Conservation (phyloP, 2,113 vertebrate genomes). For the Lagopus muta region DNA sequence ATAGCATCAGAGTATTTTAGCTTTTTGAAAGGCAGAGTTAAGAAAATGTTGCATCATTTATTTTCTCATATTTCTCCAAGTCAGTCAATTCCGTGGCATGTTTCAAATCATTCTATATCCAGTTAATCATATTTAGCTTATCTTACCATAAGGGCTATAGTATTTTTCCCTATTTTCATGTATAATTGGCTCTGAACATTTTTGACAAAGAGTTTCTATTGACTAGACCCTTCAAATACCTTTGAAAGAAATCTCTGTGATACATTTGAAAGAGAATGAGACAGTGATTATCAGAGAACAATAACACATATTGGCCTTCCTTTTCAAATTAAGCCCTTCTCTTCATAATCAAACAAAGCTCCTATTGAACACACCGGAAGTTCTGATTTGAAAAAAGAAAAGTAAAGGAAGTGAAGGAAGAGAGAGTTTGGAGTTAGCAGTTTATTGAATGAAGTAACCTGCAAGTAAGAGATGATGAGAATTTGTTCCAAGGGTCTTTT, state of each 20-base stretch:
- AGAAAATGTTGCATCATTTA: background rate
- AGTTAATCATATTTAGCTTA: background rate
- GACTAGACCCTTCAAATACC: background rate
- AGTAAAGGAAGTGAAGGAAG: background rate
- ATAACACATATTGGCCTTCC: background rate
- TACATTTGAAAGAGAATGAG: background rate
- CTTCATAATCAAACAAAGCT: background rate
- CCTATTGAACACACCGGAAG: background rate
- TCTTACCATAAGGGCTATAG: background rate
- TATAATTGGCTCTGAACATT: accelerated
- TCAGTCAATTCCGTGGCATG: background rate
- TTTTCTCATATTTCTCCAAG: background rate
- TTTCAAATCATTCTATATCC: background rate
- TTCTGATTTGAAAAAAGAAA: background rate
- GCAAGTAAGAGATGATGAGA: background rate
- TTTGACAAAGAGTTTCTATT: background rate
- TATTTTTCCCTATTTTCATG: background rate
- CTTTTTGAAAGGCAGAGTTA: background rate
- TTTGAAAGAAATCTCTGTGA: background rate
- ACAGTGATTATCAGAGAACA: background rate
- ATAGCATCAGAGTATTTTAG: background rate
- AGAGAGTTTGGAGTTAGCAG: background rate
- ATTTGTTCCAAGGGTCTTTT: background rate
- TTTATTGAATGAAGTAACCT: background rate
- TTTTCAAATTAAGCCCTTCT: background rate